Conservation (phyloP, 2,797 vertebrate species). For the Harpagifer antarcticus region DNA sequence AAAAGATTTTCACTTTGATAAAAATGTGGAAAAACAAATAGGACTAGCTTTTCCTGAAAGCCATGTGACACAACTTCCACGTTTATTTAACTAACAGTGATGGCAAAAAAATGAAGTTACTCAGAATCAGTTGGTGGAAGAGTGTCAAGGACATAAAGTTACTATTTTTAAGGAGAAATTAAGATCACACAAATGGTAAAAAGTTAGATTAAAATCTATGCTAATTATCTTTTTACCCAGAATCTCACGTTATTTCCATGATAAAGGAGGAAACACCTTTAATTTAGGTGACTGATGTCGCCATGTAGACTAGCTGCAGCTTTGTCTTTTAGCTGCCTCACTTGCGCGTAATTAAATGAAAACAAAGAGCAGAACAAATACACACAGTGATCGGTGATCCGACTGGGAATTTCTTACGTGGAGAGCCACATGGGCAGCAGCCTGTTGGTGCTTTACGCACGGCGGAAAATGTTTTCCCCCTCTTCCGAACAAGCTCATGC, state of each 20-base stretch:
- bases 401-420: constrained; percentile 5
- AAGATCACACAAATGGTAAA: constrained; percentile 49
- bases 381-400: constrained; percentile 67
- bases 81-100: not conserved
- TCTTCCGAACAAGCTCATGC: not conserved
- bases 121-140: not conserved
- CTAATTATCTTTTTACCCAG: constrained; percentile 72
- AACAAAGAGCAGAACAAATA: constrained; percentile 79
- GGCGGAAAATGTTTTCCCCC: not conserved
- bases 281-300: constrained; percentile 66
- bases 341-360: constrained; percentile 80
- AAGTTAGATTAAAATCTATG: constrained; percentile 67
- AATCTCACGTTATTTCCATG: constrained; percentile 76
- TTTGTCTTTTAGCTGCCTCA: constrained; percentile 66
- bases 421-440: constrained; percentile 46
- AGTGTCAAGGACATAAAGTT: not conserved
- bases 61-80: not conserved
- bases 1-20: constrained; percentile 28
- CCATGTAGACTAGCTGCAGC: constrained; percentile 56
- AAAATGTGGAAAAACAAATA: constrained; percentile 49
- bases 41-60: not conserved
- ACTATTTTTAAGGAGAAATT: not conserved
- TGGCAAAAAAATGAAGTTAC: not conserved
- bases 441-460: constrained; percentile 49
- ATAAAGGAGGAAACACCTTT: constrained; percentile 65